Base-by-base conservation (phyloP, 2,113 vertebrate species). In the Ascaphus truei region DNA sequence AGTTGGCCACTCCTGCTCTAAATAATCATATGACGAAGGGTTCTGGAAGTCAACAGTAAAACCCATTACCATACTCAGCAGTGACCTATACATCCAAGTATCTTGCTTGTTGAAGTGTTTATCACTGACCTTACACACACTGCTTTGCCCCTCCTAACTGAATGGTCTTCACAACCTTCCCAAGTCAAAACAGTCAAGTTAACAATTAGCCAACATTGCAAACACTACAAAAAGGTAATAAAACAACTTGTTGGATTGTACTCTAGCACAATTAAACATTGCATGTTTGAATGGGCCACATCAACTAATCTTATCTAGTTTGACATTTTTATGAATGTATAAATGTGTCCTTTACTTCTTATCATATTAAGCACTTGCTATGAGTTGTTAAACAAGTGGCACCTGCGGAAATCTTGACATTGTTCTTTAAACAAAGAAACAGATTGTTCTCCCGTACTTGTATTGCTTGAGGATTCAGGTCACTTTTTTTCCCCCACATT, bases 361-460 rank as follows among this genome's bases (percentile, higher is more conserved):
- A 51, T 69, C 67, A 69, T 60, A 69, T 30, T 30, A 61, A 51
- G 25, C 7, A 37, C 66, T 60, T 39, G 41, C 43, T 47, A 50
- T 33, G 37, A 22, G 33, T 51, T 34, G 47, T 25, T 64, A 50
- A 50, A 25, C 29, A 60, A 58, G 47, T 11, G 10, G 22, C 43
- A 37, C 43, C 33, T 27, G 5, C 25, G 18, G 3, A 33, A 60
- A 23, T 41, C 22, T 37, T 26, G 9, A 57, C 8, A 48, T 11
- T 50, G 31, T 41, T 5, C 22, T 9, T 1, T 29, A 15, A 9
- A 53, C 34, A 57, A 45, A 45, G 29, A 47, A 57, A n/a, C 15
- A 1, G 2, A 41, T 27, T 59, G 56, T 39, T 13, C 25, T n/a
- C 6, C 26, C 23, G 3, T 15, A 16, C n/a, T 62, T 47, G 27